Evolutionary conservation across 2,797 vertebrate genomes (phyloP).

Genomic region (Sebastes minor): DNA sequence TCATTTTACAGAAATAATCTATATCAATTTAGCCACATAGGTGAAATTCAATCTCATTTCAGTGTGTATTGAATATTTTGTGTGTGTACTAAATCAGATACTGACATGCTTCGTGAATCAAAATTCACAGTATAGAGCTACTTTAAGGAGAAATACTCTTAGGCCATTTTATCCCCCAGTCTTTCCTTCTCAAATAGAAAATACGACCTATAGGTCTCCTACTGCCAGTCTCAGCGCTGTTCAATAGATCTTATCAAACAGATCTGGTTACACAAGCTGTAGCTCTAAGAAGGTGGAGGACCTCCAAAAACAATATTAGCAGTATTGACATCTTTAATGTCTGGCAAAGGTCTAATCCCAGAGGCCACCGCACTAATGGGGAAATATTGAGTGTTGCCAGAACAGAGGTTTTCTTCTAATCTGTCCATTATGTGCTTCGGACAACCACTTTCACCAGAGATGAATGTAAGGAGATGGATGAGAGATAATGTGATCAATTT

Average conservation of each 20-base stretch:
- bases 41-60: neutral
- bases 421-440: constrained; percentile 75
- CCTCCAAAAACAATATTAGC: constrained; percentile 81
- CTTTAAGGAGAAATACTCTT: constrained; percentile 6
- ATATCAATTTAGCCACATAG: neutral
- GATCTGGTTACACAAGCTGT: constrained; percentile 72
- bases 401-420: constrained; percentile 77
- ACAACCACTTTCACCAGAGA: constrained; percentile 70
- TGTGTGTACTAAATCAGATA: neutral
- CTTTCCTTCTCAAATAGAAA: constrained; percentile 38
- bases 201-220: constrained; percentile 48
- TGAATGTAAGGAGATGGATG: constrained; percentile 65
- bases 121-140: neutral
- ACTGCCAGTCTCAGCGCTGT: constrained; percentile 51
- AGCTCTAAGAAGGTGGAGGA: constrained; percentile 68
- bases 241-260: constrained; percentile 71
- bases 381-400: constrained; percentile 84
- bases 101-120: neutral
- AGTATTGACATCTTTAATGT: constrained; percentile 84
- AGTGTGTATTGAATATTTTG: neutral
- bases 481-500: constrained; percentile 73
- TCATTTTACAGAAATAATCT: neutral
- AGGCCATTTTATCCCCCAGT: constrained; percentile 15
- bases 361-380: constrained; percentile 78
- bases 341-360: constrained; percentile 82